A percentile compares a stretch with the other conserved stretches of the same genome.
phyloP scores from a whole-genome alignment of 2,113 vertebrate species.

The Pseudorhombus dupliciocellatus region DNA sequence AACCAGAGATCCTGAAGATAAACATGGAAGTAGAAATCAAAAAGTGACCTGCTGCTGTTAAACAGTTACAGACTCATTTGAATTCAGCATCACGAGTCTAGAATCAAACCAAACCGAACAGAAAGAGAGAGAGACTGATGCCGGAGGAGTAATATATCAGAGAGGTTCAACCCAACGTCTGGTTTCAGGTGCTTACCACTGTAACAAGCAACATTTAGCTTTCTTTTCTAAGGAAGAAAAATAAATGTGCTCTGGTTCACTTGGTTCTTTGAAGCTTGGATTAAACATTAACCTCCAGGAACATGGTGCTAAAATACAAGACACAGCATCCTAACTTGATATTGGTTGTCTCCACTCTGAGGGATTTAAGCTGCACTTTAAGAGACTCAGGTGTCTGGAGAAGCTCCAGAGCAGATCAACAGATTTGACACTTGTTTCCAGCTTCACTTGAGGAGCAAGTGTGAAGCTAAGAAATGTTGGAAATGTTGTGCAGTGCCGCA shows the following conservation, averaged over 20 bases:
- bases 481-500: slow-evolving; percentile 3
- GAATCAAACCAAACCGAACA: not conserved
- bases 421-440: not conserved
- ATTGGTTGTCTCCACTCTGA: not conserved
- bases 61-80: not conserved
- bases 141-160: not conserved
- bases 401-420: not conserved
- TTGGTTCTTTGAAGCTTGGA: slow-evolving; percentile 46
- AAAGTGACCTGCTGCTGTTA: not conserved
- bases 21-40: too few species aligned
- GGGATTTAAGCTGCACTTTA: not conserved
- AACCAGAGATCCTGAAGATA: slow-evolving; percentile 5
- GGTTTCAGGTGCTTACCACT: slow-evolving; percentile 9
- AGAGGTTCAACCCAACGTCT: not conserved
- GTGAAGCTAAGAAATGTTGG: not conserved
- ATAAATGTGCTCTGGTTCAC: slow-evolving; percentile 16
- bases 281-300: slow-evolving; percentile 71
- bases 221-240: too few species aligned
- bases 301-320: not conserved
- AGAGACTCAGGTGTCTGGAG: too few species aligned
- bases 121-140: not conserved
- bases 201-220: slow-evolving; percentile 41
- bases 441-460: not conserved
- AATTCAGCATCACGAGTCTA: not conserved
- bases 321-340: not conserved